Conservation (phyloP, 1,140 invertebrate genomes). For the Achatina immaculata region DNA sequence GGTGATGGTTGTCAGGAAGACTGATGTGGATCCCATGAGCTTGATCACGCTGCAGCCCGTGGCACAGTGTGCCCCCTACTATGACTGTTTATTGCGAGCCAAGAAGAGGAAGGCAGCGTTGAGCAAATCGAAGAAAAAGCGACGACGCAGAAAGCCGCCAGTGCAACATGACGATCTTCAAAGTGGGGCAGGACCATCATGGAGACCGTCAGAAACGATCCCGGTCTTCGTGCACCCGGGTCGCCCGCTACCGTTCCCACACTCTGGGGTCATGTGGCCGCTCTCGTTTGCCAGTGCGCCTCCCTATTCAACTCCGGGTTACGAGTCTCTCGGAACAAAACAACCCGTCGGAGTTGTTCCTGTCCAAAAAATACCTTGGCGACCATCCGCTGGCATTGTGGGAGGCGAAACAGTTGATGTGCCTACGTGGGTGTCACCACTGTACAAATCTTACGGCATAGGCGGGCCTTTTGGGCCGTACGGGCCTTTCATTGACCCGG, state of each 20-base stretch:
- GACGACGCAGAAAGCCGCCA: neutral
- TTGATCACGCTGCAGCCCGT: neutral
- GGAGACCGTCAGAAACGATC: too few species aligned
- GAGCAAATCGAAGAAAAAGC: too few species aligned
- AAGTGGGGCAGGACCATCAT: neutral
- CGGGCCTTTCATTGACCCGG: neutral
- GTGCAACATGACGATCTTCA: neutral
- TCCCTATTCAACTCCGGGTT: conserved; percentile 21
- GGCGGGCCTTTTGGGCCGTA: conserved; percentile 19
- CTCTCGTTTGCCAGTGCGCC: neutral
- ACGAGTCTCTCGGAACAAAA: neutral
- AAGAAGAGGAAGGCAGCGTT: neutral
- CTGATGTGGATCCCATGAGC: neutral
- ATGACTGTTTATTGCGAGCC: neutral
- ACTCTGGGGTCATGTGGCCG: neutral
- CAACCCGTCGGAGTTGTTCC: conserved; percentile 23
- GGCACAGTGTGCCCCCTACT: neutral
- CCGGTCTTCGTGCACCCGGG: neutral
- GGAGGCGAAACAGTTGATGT: neutral
- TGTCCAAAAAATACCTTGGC: neutral
- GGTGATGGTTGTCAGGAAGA: neutral
- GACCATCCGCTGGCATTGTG: neutral
- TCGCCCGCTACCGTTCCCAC: neutral
- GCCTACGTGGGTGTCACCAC: conserved; percentile 30
- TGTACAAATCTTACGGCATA: conserved; percentile 29